These are phyloP conservation scores for Orientallactaga bullata DNA, from an alignment of 2,113 vertebrate species.

Conservation along the genomic window DNA sequence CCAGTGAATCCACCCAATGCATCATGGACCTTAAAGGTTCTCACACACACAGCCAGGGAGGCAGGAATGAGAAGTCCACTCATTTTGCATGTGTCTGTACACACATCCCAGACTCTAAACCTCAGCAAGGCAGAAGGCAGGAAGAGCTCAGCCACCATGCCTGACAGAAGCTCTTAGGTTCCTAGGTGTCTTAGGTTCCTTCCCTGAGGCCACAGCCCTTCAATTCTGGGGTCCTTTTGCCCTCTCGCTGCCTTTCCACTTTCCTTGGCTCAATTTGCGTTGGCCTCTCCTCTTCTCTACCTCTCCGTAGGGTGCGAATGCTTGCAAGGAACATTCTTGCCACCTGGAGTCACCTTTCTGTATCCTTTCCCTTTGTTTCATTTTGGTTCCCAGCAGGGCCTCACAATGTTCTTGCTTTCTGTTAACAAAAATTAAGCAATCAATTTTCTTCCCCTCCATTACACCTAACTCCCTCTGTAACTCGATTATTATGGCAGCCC, in stretches of 20 bases:
- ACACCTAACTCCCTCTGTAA: slow-evolving; percentile 78
- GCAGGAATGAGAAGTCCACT: background rate
- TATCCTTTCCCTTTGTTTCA: slow-evolving; percentile 66
- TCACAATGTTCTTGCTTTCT: slow-evolving; percentile 70
- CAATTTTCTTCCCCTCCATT: slow-evolving; percentile 83
- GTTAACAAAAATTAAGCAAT: slow-evolving; percentile 84
- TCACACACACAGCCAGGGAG: background rate
- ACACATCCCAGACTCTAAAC: background rate
- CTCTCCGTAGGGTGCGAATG: background rate
- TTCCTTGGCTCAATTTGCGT: background rate
- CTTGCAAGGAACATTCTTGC: slow-evolving; percentile 39
- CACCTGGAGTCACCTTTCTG: slow-evolving; percentile 72
- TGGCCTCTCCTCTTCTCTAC: slow-evolving; percentile 10
- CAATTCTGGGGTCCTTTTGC: background rate
- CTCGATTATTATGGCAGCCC: slow-evolving; percentile 75
- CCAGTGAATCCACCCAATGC: background rate
- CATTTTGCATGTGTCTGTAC: background rate
- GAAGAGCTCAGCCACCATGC: background rate
- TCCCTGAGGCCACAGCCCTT: background rate
- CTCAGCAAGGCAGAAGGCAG: background rate
- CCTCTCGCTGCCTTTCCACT: background rate
- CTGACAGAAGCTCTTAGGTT: background rate
- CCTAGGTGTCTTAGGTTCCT: background rate
- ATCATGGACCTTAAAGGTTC: background rate
- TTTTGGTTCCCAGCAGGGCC: slow-evolving; percentile 55